Percentiles rank a stretch among this genome's conserved stretches.
Evolutionary conservation across 2,888 invertebrate genomes (phyloP).

Genomic region (Pseudanteris insignis): DNA sequence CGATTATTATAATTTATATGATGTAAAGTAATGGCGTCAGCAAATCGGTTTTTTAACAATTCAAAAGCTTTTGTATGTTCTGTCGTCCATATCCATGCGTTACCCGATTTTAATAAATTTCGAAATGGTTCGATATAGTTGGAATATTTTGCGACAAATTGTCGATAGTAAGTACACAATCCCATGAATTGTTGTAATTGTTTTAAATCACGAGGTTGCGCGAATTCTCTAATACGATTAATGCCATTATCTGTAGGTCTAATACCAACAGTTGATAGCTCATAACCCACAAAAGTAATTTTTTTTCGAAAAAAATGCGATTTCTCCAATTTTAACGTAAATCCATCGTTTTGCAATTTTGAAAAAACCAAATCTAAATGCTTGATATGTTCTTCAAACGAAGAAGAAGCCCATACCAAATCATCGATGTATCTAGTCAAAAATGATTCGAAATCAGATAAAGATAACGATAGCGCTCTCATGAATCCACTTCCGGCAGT

Average conservation of each 20-base stretch:
- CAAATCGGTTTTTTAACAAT: slow-evolving; percentile 35
- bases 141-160: slow-evolving; percentile 10
- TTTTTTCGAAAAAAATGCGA: not conserved
- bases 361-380: not conserved
- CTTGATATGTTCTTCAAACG: not conserved
- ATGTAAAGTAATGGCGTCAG: not conserved
- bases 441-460: too few species aligned
- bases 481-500: too few species aligned
- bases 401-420: not conserved
- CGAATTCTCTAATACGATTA: slow-evolving; percentile 47
- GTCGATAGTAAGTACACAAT: slow-evolving; percentile 36
- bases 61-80: slow-evolving; percentile 28
- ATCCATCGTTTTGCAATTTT: not conserved
- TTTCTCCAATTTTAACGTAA: not conserved
- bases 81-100: slow-evolving; percentile 6
- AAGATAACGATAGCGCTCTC: too few species aligned
- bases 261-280: slow-evolving; percentile 12
- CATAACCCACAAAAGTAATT: slow-evolving; percentile 20
- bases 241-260: slow-evolving; percentile 24
- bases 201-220: slow-evolving; percentile 46
- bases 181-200: slow-evolving; percentile 48
- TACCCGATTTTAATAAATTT: slow-evolving; percentile 2
- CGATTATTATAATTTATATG: not conserved
- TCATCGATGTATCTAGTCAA: too few species aligned
- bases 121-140: slow-evolving; percentile 20